Conservation (phyloP, 2,113 vertebrate species). For the Sceloporus undulatus region DNA sequence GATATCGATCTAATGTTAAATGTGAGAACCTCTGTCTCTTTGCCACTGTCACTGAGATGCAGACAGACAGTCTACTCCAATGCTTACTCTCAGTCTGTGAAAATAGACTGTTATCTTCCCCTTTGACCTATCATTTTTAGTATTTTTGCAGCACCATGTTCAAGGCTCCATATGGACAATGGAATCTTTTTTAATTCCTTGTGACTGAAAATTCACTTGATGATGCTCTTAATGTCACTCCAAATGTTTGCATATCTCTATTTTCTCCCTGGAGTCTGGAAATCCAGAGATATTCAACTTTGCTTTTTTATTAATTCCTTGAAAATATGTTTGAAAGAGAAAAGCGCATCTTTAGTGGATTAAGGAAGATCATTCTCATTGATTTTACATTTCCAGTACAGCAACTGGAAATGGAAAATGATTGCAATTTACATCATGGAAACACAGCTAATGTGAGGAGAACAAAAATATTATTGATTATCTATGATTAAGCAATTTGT, state of each 20-base stretch:
- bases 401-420: slow-evolving; percentile 43
- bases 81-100: slow-evolving; percentile 3
- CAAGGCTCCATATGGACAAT: slow-evolving; percentile 35
- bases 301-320: neutral
- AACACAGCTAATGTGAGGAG: slow-evolving; percentile 32
- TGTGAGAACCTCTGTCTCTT: slow-evolving; percentile 55
- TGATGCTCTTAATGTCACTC: neutral
- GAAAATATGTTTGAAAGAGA: neutral
- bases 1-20: slow-evolving; percentile 73
- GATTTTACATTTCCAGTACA: slow-evolving; percentile 41
- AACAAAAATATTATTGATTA: slow-evolving; percentile 43
- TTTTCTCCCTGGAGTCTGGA: neutral
- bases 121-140: slow-evolving; percentile 34
- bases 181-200: slow-evolving; percentile 22
- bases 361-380: slow-evolving; percentile 21
- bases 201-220: neutral
- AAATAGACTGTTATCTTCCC: slow-evolving; percentile 22
- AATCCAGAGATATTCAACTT: neutral
- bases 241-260: neutral
- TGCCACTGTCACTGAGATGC: slow-evolving; percentile 38
- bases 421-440: slow-evolving; percentile 30
- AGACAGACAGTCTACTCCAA: slow-evolving; percentile 55
- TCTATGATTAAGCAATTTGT: slow-evolving; percentile 36
- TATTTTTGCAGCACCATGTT: slow-evolving; percentile 30
- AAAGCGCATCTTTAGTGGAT: neutral